Percentiles rank a stretch among this genome's conserved stretches.
These are phyloP conservation scores for Spatulosminthurus flaviceps DNA, from an alignment of 2,888 invertebrate species.

Conservation along the genomic window DNA sequence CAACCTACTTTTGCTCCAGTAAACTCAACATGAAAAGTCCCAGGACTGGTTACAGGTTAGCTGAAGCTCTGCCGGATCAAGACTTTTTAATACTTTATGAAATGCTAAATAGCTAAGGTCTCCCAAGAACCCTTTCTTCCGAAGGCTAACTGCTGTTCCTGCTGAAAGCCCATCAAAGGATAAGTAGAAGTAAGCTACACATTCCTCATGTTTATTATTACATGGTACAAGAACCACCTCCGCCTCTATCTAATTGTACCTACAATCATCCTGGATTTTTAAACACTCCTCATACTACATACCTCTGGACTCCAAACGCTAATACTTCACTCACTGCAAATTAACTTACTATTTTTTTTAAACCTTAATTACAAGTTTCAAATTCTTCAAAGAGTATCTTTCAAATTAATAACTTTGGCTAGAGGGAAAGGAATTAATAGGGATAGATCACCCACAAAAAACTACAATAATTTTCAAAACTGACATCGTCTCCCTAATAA, in stretches of 20 bases:
- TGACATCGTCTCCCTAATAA: neutral
- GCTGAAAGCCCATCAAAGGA: neutral
- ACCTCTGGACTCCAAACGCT: no score
- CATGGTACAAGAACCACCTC: neutral
- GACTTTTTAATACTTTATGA: neutral
- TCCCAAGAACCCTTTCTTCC: neutral
- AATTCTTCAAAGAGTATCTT: no score
- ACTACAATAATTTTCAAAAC: neutral
- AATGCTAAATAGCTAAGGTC: neutral
- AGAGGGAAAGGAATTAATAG: no score
- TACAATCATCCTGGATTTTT: no score
- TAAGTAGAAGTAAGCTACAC: neutral
- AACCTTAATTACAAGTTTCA: no score
- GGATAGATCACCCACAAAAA: neutral
- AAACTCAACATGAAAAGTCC: neutral
- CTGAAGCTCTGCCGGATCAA: neutral
- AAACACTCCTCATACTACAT: no score
- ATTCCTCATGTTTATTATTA: constrained; percentile 12
- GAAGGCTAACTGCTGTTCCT: constrained; percentile 9
- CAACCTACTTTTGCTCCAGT: constrained; percentile 7
- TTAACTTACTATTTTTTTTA: no score
- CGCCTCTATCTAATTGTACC: neutral
- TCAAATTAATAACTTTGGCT: neutral
- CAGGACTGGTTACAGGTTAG: neutral
- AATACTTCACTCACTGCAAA: no score